These are phyloP conservation scores for Akabosia matsudoensis DNA, from an alignment of 1,140 invertebrate species.

Conservation along the genomic window DNA sequence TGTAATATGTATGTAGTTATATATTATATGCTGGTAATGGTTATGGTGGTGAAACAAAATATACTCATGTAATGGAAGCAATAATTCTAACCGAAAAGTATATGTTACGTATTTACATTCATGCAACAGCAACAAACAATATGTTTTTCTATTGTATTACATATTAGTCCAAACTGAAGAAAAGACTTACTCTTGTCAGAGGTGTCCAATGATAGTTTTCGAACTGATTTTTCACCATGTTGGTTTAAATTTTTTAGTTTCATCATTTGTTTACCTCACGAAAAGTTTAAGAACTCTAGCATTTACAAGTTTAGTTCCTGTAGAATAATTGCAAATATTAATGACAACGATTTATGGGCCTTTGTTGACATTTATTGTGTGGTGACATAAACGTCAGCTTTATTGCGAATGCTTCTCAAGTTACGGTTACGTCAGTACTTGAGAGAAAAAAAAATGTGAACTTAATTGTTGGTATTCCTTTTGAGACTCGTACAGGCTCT, in stretches of 20 bases:
- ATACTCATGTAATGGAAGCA: slow-evolving; percentile 7
- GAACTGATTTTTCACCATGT: slow-evolving; percentile 3
- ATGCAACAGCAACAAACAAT: background rate
- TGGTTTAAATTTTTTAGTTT: background rate
- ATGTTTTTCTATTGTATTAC: background rate
- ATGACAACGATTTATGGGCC: too few relatives aligned
- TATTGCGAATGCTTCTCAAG: too few relatives aligned
- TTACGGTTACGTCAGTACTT: too few relatives aligned
- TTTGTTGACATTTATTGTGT: too few relatives aligned
- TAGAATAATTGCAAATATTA: too few relatives aligned
- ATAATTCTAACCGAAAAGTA: slow-evolving; percentile 2
- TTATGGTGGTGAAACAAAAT: background rate
- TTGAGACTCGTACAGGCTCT: too few relatives aligned
- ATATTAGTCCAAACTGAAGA: background rate
- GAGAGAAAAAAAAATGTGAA: too few relatives aligned
- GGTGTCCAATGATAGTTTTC: background rate
- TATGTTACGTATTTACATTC: too few relatives aligned
- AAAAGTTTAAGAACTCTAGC: background rate
- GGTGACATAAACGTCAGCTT: too few relatives aligned
- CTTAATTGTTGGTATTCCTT: too few relatives aligned
- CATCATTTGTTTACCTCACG: background rate
- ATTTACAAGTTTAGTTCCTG: slow-evolving; percentile 22
- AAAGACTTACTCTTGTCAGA: slow-evolving; percentile 23
- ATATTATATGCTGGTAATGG: background rate
- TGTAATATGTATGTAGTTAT: background rate